Conservation (phyloP, 2,113 vertebrate species). For the Xerus inauris region DNA sequence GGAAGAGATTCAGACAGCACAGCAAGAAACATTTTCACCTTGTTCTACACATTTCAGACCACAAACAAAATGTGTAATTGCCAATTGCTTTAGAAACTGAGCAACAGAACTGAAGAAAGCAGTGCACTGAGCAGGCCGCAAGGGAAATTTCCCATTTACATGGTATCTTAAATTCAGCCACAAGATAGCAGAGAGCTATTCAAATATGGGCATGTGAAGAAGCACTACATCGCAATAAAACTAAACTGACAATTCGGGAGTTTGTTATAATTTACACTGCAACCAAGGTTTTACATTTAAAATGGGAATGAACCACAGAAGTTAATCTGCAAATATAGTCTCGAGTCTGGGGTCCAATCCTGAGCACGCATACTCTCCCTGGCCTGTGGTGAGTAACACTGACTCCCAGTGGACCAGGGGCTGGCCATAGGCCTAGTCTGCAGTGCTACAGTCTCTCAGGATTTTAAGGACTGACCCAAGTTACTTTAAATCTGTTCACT, state of each 20-base stretch:
- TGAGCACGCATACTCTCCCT: neutral
- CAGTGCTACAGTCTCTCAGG: neutral
- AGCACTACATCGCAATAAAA: neutral
- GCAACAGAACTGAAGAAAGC: neutral
- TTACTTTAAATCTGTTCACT: neutral
- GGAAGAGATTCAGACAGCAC: neutral
- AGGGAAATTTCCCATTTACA: neutral
- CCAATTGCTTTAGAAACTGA: neutral
- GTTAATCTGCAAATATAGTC: neutral
- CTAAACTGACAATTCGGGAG: neutral
- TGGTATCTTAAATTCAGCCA: neutral
- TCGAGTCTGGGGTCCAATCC: neutral
- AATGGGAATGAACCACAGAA: neutral
- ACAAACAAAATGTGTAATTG: neutral
- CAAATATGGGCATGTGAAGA: neutral
- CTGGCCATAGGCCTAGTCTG: neutral
- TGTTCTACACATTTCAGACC: too few relatives aligned
- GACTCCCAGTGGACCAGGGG: too few relatives aligned
- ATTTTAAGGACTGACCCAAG: neutral
- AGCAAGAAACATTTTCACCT: neutral
- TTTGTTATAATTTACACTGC: neutral
- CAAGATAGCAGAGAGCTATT: neutral
- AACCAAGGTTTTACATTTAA: neutral
- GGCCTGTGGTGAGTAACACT: neutral
- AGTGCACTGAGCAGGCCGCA: neutral